A percentile compares a stretch with the other conserved stretches of the same genome.
Evolutionary conservation across 2,797 vertebrate genomes (phyloP).

Genomic region (Alfaro cultratus): DNA sequence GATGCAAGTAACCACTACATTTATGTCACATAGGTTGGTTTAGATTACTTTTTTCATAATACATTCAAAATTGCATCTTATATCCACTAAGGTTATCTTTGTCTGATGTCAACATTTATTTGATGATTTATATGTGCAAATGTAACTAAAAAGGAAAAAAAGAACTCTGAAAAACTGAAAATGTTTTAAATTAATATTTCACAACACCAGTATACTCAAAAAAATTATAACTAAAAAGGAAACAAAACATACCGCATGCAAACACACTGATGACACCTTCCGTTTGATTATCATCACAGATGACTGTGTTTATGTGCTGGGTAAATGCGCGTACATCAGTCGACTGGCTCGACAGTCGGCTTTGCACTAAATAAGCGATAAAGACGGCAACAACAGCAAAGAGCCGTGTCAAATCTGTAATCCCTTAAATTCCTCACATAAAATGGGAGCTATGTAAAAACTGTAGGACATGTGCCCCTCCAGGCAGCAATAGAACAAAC

Average conservation of each 20-base stretch:
- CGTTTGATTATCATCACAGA: conserved; percentile 42
- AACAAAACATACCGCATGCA: conserved; percentile 35
- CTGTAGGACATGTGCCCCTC: conserved; percentile 60
- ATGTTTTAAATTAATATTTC: conserved; percentile 13
- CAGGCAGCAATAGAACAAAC: conserved; percentile 45
- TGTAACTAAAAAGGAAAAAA: conserved; percentile 8
- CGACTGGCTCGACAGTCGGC: conserved; percentile 42
- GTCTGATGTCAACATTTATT: background rate
- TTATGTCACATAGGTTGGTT: background rate
- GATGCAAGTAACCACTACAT: background rate
- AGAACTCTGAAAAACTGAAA: background rate
- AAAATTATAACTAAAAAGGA: conserved; percentile 29
- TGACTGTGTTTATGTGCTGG: conserved; percentile 10
- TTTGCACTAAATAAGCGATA: conserved; percentile 56
- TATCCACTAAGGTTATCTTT: background rate
- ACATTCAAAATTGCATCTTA: background rate
- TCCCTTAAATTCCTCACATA: conserved; percentile 65
- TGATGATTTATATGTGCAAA: background rate
- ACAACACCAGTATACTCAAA: conserved; percentile 26
- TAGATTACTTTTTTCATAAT: background rate
- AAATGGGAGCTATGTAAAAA: conserved; percentile 61
- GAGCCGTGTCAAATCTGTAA: conserved; percentile 75
- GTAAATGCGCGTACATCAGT: conserved; percentile 36
- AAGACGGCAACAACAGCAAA: conserved; percentile 60
- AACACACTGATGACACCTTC: conserved; percentile 49